phyloP scores from a whole-genome alignment of 1,140 invertebrate species.

The Cyphomyrmex costatus region DNA sequence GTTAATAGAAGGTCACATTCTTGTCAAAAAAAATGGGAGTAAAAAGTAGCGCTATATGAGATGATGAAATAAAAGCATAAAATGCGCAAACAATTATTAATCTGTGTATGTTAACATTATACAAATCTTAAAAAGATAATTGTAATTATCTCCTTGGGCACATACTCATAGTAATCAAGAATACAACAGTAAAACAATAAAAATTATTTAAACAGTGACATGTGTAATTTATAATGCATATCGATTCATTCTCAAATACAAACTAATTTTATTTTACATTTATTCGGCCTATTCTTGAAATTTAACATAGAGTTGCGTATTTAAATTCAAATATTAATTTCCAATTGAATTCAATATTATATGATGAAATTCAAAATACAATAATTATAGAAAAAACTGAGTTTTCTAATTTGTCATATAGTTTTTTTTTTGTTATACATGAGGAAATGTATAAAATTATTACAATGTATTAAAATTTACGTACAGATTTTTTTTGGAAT shows the following conservation, averaged over 20 bases:
- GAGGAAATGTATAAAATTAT: no score
- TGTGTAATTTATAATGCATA: conserved; percentile 1
- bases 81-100: conserved; percentile 4
- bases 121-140: neutral
- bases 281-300: neutral
- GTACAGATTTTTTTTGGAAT: conserved; percentile 2
- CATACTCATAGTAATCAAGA: conserved; percentile 46
- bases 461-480: conserved; percentile 57
- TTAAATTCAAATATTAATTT: conserved; percentile 13
- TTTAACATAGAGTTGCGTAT: neutral
- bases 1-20: conserved; percentile 57
- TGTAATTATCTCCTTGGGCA: conserved; percentile 54
- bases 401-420: neutral
- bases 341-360: neutral
- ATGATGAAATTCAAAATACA: neutral
- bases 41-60: neutral
- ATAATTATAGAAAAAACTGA: neutral
- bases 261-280: conserved; percentile 1
- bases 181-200: conserved; percentile 48
- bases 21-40: conserved; percentile 40
- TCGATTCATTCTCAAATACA: neutral
- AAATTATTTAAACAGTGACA: conserved; percentile 41
- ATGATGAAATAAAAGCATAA: conserved; percentile 28
- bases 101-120: conserved; percentile 13
- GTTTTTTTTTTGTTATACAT: conserved; percentile 65